Base-by-base conservation (phyloP, 2,888 invertebrate genomes). In the Incurvaria masculella region DNA sequence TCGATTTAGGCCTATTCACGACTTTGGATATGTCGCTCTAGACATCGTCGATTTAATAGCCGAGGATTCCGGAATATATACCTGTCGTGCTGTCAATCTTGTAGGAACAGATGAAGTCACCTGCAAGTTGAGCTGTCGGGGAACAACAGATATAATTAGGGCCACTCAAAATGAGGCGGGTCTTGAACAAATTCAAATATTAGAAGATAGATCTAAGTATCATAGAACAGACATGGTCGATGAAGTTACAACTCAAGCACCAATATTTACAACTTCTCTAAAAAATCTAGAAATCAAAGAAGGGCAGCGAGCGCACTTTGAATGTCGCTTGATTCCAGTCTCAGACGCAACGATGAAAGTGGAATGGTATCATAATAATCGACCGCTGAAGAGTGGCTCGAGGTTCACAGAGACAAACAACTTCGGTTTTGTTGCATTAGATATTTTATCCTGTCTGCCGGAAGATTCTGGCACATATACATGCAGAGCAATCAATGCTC, bases 391-490 rank as follows among this genome's bases (percentile, higher is more conserved):
- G 69, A 92, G 93, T 53, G 96, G 97, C 40, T 95, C 96, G 6
- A 86, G 98, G 59, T 98, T 97, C 68, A 91, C 93, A 11, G 94
- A 97, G 72, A 94, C 94, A 8, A 93, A 96, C 63, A 97, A 94
- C 72, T 98, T 99, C 66, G 98, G 98, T 41, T 98, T 95, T 66
- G 97, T 97, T 14, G 94, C 97, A 20, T 79, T 99, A 49, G 98
- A 99, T 64, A 96, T 99, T 57, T 86, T 96, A 81, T 91, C 96
- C 57, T 91, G 94, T 50, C 88, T 96, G 61, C 93, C 97, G 8
- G 98, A 98, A 67, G 98, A 99, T 78, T 90, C 93, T 16, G 99
- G 98, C 43, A 91, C 89, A 1, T 99, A 98, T 66, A 97, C 96
- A 1, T 94, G 95, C 67, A 85, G 94, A 60, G 96, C 97, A 2